Evolutionary conservation across 2,888 invertebrate species (phyloP).

Genomic region (Papilio gigon): DNA sequence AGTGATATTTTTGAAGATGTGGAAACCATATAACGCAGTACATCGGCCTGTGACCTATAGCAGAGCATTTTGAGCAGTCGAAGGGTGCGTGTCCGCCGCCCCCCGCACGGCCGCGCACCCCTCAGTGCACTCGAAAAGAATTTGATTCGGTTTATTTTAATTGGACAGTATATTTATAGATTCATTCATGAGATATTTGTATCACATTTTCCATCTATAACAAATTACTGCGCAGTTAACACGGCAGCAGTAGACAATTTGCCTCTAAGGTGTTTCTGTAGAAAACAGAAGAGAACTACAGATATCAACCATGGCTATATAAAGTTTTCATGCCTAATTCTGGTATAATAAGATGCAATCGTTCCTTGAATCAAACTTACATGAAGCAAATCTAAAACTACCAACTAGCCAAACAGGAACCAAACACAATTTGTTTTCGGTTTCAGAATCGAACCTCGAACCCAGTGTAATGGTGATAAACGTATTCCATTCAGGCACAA

Average conservation of each 20-base stretch:
- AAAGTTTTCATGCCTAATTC: no score
- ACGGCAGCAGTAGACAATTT: background rate
- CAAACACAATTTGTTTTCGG: background rate
- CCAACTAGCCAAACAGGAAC: background rate
- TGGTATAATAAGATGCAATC: no score
- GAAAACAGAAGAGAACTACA: no score
- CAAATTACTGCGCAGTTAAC: background rate
- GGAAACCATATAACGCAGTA: background rate
- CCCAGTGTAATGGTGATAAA: no score
- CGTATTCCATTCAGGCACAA: background rate
- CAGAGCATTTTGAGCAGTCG: constrained; percentile 3
- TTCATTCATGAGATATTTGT: background rate
- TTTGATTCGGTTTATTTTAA: constrained; percentile 11
- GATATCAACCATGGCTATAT: no score
- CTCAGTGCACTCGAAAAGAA: background rate
- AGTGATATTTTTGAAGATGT: no score
- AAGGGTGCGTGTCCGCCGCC: constrained; percentile 5
- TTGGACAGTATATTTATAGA: constrained; percentile 8
- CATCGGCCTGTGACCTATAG: constrained; percentile 8
- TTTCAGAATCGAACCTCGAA: background rate
- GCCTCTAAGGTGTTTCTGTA: no score
- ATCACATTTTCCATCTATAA: background rate
- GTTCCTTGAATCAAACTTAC: no score
- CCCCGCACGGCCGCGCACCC: background rate
- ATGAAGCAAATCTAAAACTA: no score